These are phyloP conservation scores for Empidonax traillii DNA, from an alignment of 2,113 vertebrate genomes.

Conservation along the genomic window DNA sequence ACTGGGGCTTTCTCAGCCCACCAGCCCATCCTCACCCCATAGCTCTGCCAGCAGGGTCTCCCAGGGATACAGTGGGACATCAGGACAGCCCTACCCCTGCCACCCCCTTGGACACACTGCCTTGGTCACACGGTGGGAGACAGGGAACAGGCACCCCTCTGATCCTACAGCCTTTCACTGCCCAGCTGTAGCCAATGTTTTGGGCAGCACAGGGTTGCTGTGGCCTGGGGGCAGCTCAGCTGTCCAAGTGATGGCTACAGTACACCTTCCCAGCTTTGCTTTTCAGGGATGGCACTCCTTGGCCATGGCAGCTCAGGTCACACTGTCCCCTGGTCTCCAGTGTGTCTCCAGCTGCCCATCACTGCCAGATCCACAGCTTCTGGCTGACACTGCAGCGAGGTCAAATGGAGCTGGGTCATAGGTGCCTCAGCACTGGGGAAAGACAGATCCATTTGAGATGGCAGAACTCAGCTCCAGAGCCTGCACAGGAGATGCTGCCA, in stretches of 20 bases:
- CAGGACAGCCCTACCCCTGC: neutral
- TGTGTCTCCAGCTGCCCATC: neutral
- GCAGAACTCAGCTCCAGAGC: too few species aligned
- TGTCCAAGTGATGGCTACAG: neutral
- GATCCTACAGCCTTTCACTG: neutral
- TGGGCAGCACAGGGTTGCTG: neutral
- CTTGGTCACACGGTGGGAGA: fast-evolving
- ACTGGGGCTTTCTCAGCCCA: neutral
- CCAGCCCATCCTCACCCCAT: neutral
- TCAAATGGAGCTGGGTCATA: fast-evolving
- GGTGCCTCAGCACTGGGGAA: neutral
- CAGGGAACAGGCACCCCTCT: neutral
- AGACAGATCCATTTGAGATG: neutral
- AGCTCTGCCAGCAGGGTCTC: neutral
- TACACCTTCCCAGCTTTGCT: neutral
- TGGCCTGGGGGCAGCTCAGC: neutral
- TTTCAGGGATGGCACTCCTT: neutral
- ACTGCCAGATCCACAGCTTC: neutral
- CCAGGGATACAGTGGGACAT: neutral
- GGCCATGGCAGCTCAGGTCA: neutral
- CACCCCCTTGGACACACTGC: neutral
- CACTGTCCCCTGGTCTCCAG: fast-evolving
- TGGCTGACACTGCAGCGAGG: neutral
- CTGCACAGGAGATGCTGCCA: neutral
- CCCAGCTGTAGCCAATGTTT: neutral